These are phyloP conservation scores for Rugalucina vietnamica DNA, from an alignment of 2,888 invertebrate species.

Conservation along the genomic window DNA sequence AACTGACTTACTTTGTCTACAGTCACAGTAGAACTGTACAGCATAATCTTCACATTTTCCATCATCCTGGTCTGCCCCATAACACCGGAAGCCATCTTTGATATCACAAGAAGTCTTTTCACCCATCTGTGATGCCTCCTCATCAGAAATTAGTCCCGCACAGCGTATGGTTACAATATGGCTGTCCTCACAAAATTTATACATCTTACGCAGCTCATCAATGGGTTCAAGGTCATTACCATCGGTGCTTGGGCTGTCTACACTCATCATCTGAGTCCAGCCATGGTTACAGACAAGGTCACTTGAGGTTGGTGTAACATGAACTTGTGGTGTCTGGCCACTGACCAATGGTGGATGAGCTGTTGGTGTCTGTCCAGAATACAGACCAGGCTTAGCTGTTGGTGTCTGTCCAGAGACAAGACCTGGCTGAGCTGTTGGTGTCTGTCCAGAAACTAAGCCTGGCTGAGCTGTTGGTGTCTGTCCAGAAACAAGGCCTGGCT, in stretches of 20 bases:
- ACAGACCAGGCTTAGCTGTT: conserved; percentile 40
- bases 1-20: conserved; percentile 79
- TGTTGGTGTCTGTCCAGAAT: conserved; percentile 49
- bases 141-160: conserved; percentile 52
- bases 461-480: conserved; percentile 52
- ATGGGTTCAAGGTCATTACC: conserved; percentile 71
- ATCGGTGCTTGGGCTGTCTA: conserved; percentile 59
- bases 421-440: conserved; percentile 57
- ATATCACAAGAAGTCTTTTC: conserved; percentile 83
- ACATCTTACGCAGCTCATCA: conserved; percentile 59
- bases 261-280: conserved; percentile 72
- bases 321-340: conserved; percentile 32
- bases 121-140: conserved; percentile 55
- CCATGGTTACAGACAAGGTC: conserved; percentile 66
- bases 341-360: conserved; percentile 39
- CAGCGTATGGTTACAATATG: conserved; percentile 67
- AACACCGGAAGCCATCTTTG: conserved; percentile 90
- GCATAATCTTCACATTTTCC: conserved; percentile 80
- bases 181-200: conserved; percentile 68
- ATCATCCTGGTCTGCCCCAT: conserved; percentile 75
- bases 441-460: conserved; percentile 26
- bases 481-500: conserved; percentile 35
- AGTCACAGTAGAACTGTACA: conserved; percentile 84
- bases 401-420: conserved; percentile 38
- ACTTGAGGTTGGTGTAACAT: conserved; percentile 27